Base-by-base conservation (phyloP, 2,113 vertebrate genomes). In the Ascaphus truei region DNA sequence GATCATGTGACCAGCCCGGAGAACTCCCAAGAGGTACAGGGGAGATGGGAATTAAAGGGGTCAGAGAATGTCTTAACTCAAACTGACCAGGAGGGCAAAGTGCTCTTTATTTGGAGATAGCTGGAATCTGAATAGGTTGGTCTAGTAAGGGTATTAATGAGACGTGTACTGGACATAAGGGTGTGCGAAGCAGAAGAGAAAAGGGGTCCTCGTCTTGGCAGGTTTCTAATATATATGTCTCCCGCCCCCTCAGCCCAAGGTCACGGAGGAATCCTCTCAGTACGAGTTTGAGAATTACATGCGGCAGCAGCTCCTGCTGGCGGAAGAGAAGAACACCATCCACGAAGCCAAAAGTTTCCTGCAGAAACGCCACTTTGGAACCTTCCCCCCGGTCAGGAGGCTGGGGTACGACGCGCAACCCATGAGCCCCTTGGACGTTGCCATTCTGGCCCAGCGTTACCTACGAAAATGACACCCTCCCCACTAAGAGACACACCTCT, bases 261-360 rank as follows among this genome's bases (percentile, higher is more conserved):
- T 92, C 67, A 93, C 91, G 0, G 97, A 99, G 76, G 97, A 99
- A 81, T 96, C 95, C 27, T 98, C 96, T 0, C 96, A 99, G 84
- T 99, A 99, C 0, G 97, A 99, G 80, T 99, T 99, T 12, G 97
- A 99, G 88, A 96, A 95, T 89, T 98, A 98, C 91, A 99, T 99
- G 97, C 91, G 97, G 47, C 97, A 99, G 87, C 97, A 99, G 87
- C 89, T 99, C 78, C 81, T 99, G 80, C 79, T 98, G 85, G 97
- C 97, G 0, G 97, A 99, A 82, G 97, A 98, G 84, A 99, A 99
- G 83, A 98, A 95, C 91, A 95, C 92, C 69, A 84, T 93, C 26
- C 95, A 98, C 1, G 96, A 98, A 81, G 93, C 94, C 81, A 97
- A 98, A 82, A 88, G 89, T 85, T 96, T 96, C 86, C 90, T 91